These are phyloP conservation scores for Callipepla squamata DNA, from an alignment of 2,113 vertebrate species.

Conservation along the genomic window DNA sequence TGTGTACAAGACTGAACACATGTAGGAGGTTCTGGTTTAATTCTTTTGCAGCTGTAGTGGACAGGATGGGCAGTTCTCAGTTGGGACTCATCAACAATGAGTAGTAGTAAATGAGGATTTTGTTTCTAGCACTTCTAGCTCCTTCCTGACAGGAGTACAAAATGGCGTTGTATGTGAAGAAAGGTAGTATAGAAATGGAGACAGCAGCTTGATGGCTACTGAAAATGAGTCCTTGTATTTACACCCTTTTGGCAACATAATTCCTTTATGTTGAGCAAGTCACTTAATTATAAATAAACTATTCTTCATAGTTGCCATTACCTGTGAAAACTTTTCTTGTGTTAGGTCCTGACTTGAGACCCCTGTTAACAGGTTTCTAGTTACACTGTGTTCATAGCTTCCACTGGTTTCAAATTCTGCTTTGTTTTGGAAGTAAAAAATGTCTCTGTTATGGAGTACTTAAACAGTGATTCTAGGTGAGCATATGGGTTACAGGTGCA, in stretches of 20 bases:
- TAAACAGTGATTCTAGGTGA: not conserved
- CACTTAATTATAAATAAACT: not conserved
- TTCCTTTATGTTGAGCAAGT: not conserved
- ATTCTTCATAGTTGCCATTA: not conserved
- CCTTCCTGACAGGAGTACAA: not conserved
- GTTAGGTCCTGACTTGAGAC: not conserved
- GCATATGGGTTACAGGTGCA: not conserved
- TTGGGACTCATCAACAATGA: not conserved
- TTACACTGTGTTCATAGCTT: fast-evolving
- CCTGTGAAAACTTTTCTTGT: not conserved
- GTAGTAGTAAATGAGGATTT: not conserved
- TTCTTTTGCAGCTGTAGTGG: not conserved
- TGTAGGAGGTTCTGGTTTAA: not conserved
- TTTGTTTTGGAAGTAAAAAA: not conserved
- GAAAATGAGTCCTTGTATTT: not conserved
- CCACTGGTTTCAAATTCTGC: not conserved
- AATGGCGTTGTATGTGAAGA: not conserved
- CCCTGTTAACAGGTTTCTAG: fast-evolving
- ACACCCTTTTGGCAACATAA: not conserved
- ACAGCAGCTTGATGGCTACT: not conserved
- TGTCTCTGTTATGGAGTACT: not conserved
- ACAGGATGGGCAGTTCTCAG: not conserved
- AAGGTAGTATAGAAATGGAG: not conserved
- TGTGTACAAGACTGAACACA: not conserved
- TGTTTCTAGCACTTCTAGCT: not conserved